Evolutionary conservation across 2,113 vertebrate genomes (phyloP).

Genomic region (Saguinus imperator): DNA sequence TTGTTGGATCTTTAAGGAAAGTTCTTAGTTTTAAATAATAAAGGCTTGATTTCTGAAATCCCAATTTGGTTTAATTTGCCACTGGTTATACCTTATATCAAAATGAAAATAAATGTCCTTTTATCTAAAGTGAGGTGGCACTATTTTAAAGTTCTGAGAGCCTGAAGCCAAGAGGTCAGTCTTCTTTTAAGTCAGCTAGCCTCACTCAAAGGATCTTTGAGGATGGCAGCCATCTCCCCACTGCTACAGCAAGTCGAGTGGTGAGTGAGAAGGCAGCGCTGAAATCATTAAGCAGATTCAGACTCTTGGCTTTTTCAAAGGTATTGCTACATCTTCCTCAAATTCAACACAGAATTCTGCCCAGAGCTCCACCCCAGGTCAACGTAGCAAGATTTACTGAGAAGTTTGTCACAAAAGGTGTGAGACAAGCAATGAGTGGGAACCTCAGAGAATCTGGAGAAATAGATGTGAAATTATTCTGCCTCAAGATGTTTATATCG

Average conservation of each 20-base stretch:
- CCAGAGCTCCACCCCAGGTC: not conserved
- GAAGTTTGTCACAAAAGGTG: not conserved
- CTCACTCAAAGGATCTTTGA: not conserved
- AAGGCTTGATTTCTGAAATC: not conserved
- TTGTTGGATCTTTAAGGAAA: not conserved
- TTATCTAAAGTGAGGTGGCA: not conserved
- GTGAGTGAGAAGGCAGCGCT: not conserved
- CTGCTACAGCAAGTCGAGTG: not conserved
- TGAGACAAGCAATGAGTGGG: not conserved
- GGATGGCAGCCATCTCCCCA: not conserved
- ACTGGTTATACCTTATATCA: not conserved
- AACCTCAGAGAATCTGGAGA: not conserved
- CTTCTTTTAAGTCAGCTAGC: not conserved
- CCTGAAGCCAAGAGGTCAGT: not conserved
- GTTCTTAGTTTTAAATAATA: slow-evolving; percentile 16
- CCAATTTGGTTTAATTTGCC: not conserved
- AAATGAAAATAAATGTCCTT: slow-evolving; percentile 1
- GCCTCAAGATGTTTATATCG: not conserved
- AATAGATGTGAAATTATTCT: not conserved
- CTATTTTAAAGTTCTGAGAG: not conserved
- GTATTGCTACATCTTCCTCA: not conserved
- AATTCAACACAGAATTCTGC: not conserved
- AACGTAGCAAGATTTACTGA: not conserved
- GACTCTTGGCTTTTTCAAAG: not conserved
- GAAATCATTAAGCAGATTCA: not conserved